These are phyloP conservation scores for Atrina japonica DNA, from an alignment of 2,888 invertebrate species.

Conservation along the genomic window DNA sequence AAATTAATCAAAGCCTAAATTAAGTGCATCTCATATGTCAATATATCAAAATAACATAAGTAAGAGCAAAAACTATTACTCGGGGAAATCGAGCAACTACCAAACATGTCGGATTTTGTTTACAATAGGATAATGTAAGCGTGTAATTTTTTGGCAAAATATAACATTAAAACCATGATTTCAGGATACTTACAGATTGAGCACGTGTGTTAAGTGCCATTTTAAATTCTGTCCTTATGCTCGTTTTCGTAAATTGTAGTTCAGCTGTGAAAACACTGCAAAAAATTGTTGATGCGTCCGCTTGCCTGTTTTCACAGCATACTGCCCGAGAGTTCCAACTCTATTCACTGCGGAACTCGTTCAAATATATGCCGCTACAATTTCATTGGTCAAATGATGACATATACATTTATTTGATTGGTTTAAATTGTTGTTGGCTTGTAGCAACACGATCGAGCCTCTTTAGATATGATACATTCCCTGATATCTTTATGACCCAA, in stretches of 20 bases:
- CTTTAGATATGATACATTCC: too few species aligned
- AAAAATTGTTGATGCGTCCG: constrained; percentile 26
- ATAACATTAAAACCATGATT: constrained; percentile 8
- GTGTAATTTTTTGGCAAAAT: background rate
- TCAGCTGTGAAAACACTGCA: constrained; percentile 45
- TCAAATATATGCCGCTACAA: constrained; percentile 62
- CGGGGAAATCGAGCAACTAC: constrained; percentile 2
- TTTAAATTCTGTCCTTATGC: constrained; percentile 24
- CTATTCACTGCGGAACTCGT: constrained; percentile 59
- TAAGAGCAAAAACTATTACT: too few species aligned
- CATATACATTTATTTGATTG: constrained; percentile 65
- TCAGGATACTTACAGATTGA: constrained; percentile 58
- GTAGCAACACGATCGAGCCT: constrained; percentile 12
- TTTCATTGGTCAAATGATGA: constrained; percentile 56
- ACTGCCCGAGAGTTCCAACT: constrained; percentile 47
- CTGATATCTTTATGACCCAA: too few species aligned
- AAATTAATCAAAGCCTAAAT: too few species aligned
- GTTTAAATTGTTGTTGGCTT: constrained; percentile 36
- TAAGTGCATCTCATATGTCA: too few species aligned
- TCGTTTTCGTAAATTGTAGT: constrained; percentile 4
- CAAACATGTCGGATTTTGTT: constrained; percentile 45
- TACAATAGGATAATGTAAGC: background rate
- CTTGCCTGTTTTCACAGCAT: constrained; percentile 51
- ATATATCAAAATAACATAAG: too few species aligned
- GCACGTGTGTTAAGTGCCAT: constrained; percentile 60